Conservation (phyloP, 2,113 vertebrate species). For the Engystomops pustulosus region DNA sequence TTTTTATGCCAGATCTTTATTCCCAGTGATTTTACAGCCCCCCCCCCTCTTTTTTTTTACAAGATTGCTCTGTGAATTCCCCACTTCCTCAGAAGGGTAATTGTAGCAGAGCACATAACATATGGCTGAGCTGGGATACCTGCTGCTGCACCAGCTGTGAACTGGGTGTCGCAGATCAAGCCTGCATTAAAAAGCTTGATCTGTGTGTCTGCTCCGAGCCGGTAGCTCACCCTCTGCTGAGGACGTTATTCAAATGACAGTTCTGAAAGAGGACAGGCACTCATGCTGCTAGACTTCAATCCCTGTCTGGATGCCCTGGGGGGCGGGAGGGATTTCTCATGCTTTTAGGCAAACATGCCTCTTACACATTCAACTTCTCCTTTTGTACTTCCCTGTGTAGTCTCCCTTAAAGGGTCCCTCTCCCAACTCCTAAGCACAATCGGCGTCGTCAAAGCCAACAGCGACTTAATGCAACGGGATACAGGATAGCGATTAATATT, state of each 20-base stretch:
- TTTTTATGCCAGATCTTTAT: constrained; percentile 30
- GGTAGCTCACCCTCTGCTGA: constrained; percentile 66
- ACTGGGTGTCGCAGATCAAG: constrained; percentile 83
- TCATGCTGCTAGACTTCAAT: constrained; percentile 62
- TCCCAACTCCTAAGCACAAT: neutral
- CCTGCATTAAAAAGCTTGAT: constrained; percentile 75
- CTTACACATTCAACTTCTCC: neutral
- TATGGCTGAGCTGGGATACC: constrained; percentile 88
- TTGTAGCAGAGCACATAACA: constrained; percentile 86
- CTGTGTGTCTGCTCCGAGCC: constrained; percentile 64
- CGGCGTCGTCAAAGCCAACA: neutral
- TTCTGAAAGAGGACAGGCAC: constrained; percentile 66
- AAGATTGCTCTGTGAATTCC: constrained; percentile 64
- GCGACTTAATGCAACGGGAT: neutral
- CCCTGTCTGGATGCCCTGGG: constrained; percentile 67
- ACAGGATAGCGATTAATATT: constrained; percentile 27
- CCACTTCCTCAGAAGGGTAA: constrained; percentile 79
- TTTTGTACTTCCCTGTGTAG: neutral
- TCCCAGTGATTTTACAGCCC: constrained; percentile 57
- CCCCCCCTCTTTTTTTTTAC: constrained; percentile 43
- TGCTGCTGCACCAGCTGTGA: constrained; percentile 92
- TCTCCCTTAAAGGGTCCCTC: neutral
- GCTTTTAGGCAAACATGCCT: constrained; percentile 57
- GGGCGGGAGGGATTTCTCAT: neutral
- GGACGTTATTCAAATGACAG: constrained; percentile 75